Conservation (phyloP, 2,888 invertebrate species). For the Heteropelma amictum region DNA sequence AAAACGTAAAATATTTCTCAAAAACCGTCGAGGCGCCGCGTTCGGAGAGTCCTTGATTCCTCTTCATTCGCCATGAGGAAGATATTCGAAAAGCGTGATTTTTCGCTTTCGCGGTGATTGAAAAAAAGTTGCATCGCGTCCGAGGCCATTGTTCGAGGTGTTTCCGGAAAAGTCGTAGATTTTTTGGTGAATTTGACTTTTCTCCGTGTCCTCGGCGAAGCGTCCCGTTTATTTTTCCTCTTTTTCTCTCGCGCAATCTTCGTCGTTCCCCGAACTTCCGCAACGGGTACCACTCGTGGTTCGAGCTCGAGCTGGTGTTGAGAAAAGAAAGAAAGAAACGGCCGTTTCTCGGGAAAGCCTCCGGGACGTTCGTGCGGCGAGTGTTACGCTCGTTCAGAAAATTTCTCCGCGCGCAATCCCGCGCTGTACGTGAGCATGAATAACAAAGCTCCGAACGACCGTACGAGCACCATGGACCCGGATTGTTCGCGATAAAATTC, state of each 20-base stretch:
- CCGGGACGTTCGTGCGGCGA: conserved; percentile 9
- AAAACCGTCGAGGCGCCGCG: not conserved
- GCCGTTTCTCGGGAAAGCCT: conserved; percentile 35
- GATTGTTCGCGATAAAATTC: conserved; percentile 13
- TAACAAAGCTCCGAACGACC: conserved; percentile 18
- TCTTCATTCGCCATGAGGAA: not conserved
- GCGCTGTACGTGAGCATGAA: conserved; percentile 19
- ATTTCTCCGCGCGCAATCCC: conserved; percentile 16
- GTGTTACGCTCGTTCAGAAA: conserved; percentile 19
- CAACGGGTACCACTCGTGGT: not conserved
- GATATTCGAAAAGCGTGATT: too few species aligned
- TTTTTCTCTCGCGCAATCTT: conserved; percentile 6
- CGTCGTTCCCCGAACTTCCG: too few species aligned
- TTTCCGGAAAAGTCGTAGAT: not conserved
- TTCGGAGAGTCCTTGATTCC: not conserved
- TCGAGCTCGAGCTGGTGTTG: too few species aligned
- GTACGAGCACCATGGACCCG: conserved; percentile 20
- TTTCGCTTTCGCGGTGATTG: too few species aligned
- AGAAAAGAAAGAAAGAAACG: conserved; percentile 22
- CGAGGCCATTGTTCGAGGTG: too few species aligned
- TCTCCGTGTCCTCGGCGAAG: too few species aligned
- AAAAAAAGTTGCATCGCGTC: not conserved
- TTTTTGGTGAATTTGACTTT: not conserved
- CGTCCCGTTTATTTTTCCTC: not conserved
- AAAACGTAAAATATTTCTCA: conserved; percentile 6